A percentile compares a stretch with the other conserved stretches of the same genome.
Evolutionary conservation across 2,113 vertebrate genomes (phyloP).

Genomic region (Cacatua alba): DNA sequence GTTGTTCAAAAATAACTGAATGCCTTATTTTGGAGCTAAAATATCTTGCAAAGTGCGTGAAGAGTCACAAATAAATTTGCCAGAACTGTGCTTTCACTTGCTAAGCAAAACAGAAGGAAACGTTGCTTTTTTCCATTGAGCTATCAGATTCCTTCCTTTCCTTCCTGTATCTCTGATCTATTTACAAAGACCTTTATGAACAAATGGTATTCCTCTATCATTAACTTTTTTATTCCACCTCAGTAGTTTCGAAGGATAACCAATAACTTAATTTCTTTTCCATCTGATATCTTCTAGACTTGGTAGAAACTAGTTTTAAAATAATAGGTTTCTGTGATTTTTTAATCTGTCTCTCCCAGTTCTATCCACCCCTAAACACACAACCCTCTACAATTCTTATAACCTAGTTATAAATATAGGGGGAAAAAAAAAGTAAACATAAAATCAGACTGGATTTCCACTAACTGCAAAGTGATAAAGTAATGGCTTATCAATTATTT

Average conservation of each 20-base stretch:
- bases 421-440: not conserved
- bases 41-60: not conserved
- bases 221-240: conserved; percentile 32
- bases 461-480: not conserved
- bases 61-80: not conserved
- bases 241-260: conserved; percentile 35
- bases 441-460: not conserved
- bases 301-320: not conserved
- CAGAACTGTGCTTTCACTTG: not conserved
- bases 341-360: not conserved
- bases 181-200: conserved; percentile 27
- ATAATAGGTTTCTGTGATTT: not conserved
- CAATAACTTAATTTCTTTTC: not conserved
- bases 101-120: not conserved
- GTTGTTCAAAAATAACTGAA: not conserved
- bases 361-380: not conserved
- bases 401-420: not conserved
- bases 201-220: not conserved
- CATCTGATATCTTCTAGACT: not conserved
- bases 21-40: not conserved
- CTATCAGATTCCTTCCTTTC: not conserved
- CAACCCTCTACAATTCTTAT: not conserved
- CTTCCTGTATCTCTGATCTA: conserved; percentile 13
- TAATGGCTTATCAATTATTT: not conserved
- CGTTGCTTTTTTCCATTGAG: not conserved